These are phyloP conservation scores for Leptinotarsa defecta DNA, from an alignment of 1,140 invertebrate species.

Conservation along the genomic window DNA sequence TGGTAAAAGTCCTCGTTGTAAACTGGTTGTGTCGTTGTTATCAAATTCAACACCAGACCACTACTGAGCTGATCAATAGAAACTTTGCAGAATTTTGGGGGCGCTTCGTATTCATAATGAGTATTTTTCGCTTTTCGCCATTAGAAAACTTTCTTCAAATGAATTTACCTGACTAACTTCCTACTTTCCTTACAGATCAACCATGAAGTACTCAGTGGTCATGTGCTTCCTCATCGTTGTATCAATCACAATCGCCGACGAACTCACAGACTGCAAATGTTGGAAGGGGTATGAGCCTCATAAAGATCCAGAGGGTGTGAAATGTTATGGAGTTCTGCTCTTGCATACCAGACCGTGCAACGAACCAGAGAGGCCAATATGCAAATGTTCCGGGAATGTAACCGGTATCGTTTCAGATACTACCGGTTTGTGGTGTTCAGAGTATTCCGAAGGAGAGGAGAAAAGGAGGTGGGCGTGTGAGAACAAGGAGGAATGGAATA, in stretches of 20 bases:
- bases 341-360: constrained; percentile 38
- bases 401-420: constrained; percentile 37
- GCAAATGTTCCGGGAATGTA: constrained; percentile 35
- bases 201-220: background rate
- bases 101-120: too few species aligned
- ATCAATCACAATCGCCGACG: background rate
- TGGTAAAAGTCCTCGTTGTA: too few species aligned
- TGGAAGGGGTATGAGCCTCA: constrained; percentile 39
- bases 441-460: constrained; percentile 32
- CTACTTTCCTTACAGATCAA: background rate
- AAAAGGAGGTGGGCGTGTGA: constrained; percentile 39
- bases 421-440: constrained; percentile 41
- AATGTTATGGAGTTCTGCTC: constrained; percentile 23
- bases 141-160: too few species aligned
- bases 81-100: too few species aligned
- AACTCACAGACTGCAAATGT: constrained; percentile 33
- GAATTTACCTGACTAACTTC: too few species aligned
- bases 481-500: constrained; percentile 39
- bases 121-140: too few species aligned
- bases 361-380: constrained; percentile 34
- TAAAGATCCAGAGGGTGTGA: constrained; percentile 27
- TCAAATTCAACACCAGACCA: too few species aligned
- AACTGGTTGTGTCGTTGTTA: too few species aligned
- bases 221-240: background rate
- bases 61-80: too few species aligned